Evolutionary conservation across 2,113 vertebrate genomes (phyloP).

Genomic region (Passer domesticus): DNA sequence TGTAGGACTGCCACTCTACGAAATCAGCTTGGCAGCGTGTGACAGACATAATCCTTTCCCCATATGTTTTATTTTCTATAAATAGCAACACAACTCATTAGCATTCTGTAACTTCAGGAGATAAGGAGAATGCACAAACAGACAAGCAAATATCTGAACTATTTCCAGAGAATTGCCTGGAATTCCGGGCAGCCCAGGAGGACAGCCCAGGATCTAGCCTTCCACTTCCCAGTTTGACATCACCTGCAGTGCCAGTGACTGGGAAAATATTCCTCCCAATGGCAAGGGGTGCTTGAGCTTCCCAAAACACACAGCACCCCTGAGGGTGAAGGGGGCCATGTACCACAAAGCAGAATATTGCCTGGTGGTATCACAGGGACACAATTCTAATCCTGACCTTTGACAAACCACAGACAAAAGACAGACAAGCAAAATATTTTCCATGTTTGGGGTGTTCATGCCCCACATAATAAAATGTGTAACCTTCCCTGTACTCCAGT

Average conservation of each 20-base stretch:
- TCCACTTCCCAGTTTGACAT: neutral
- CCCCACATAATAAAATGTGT: neutral
- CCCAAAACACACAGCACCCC: neutral
- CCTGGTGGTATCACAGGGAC: neutral
- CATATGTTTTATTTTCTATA: slow-evolving; percentile 69
- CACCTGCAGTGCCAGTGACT: neutral
- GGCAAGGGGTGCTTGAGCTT: neutral
- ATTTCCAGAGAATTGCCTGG: slow-evolving; percentile 30
- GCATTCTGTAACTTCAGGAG: slow-evolving; percentile 39
- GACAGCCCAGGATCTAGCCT: neutral
- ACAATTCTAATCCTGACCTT: neutral
- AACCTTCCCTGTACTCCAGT: neutral
- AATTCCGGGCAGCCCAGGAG: neutral
- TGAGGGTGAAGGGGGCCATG: fast-evolving
- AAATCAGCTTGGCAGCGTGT: slow-evolving; percentile 69
- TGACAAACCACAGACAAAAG: neutral
- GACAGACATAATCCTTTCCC: slow-evolving; percentile 65
- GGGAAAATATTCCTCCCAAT: neutral
- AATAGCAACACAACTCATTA: slow-evolving; percentile 53
- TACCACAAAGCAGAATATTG: neutral
- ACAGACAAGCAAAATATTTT: neutral
- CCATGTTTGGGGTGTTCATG: neutral
- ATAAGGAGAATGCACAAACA: slow-evolving; percentile 52
- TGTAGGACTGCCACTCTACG: neutral
- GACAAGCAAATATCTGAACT: slow-evolving; percentile 42